A percentile compares a stretch with the other conserved stretches of the same genome.
phyloP scores from a whole-genome alignment of 2,888 invertebrate species.

The Erebia palarica region DNA sequence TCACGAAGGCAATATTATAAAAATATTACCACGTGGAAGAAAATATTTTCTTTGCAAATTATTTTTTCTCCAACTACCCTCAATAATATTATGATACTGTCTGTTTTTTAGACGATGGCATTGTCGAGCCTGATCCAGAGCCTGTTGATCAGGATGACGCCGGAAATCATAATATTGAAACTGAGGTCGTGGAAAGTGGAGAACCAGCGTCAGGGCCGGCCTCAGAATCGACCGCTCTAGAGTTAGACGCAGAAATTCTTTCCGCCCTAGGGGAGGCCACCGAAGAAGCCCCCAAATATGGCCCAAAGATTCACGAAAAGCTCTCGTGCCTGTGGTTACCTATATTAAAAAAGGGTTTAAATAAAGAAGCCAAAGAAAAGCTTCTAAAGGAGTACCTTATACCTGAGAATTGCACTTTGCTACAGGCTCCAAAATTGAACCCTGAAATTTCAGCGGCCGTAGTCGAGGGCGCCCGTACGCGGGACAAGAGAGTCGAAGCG shows the following conservation, averaged over 20 bases:
- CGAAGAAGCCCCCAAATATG: not conserved
- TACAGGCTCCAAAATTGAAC: not conserved
- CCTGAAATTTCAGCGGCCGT: not conserved
- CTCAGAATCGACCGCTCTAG: not conserved
- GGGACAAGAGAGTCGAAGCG: not conserved
- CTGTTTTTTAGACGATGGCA: not conserved
- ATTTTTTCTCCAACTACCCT: not conserved
- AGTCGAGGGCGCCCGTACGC: not conserved
- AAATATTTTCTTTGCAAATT: not conserved
- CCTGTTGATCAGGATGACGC: not conserved
- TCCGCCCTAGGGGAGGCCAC: too few relatives aligned
- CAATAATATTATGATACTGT: not conserved
- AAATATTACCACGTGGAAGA: not conserved
- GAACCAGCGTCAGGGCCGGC: not conserved
- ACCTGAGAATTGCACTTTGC: not conserved
- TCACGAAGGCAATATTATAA: not conserved
- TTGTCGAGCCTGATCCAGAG: not conserved
- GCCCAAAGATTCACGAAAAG: not conserved
- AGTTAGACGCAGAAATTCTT: not conserved
- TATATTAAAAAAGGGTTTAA: too few relatives aligned
- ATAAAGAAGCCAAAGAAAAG: not conserved
- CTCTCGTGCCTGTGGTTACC: not conserved
- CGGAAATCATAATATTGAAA: not conserved
- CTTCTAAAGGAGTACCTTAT: not conserved
- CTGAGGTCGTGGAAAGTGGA: not conserved